Conservation (phyloP, 2,888 invertebrate species). For the Drosophila mayaguana region DNA sequence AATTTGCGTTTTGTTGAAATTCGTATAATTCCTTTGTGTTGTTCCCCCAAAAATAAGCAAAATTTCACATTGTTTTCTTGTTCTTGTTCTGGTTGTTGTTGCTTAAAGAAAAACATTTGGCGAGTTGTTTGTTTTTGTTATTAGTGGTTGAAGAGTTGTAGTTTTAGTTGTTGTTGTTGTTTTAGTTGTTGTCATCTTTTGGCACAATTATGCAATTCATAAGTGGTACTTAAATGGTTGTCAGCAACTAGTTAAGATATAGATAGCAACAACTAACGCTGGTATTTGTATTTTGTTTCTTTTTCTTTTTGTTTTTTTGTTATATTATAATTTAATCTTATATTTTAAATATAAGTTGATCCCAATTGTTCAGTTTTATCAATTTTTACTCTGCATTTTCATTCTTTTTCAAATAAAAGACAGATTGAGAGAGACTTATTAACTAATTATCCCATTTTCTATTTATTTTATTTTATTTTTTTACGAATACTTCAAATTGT, state of each 20-base stretch:
- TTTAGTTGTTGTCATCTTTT: constrained; percentile 46
- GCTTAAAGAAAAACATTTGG: constrained; percentile 55
- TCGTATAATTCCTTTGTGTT: constrained; percentile 84
- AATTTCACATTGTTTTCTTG: constrained; percentile 58
- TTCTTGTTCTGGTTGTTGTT: constrained; percentile 25
- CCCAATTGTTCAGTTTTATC: constrained; percentile 85
- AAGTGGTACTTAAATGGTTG: constrained; percentile 5
- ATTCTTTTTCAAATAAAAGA: constrained; percentile 66
- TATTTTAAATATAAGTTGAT: constrained; percentile 85
- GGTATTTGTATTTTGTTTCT: constrained; percentile 40
- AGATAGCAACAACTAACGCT: constrained; percentile 27
- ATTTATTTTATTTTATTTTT: constrained; percentile 13
- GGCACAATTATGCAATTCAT: constrained; percentile 68
- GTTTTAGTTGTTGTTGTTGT: constrained; percentile 29
- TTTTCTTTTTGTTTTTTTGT: constrained; percentile 52
- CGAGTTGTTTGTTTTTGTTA: constrained; percentile 41
- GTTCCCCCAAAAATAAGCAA: constrained; percentile 80
- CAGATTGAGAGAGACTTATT: constrained; percentile 64
- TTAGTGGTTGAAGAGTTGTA: constrained; percentile 29
- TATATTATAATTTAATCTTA: constrained; percentile 82
- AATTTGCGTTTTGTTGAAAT: constrained; percentile 75
- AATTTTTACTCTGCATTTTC: constrained; percentile 77
- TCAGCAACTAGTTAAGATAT: constrained; percentile 11
- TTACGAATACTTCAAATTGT: constrained; percentile 44
- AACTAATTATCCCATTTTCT: constrained; percentile 48